phyloP scores from a whole-genome alignment of 2,797 vertebrate species.

The Sebastes vulpes region DNA sequence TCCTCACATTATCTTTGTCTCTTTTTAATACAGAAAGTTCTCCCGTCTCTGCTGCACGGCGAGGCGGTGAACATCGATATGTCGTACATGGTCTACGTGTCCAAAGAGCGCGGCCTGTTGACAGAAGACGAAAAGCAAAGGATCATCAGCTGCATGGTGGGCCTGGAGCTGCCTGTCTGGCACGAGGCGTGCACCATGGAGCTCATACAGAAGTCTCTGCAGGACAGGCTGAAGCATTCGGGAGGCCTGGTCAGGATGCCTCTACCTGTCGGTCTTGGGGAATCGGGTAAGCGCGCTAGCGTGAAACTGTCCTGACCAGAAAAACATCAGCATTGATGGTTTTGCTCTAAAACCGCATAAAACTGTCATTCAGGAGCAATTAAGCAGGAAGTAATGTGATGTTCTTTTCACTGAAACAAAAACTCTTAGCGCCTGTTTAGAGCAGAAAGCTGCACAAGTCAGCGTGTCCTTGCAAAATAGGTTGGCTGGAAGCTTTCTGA shows the following conservation, averaged over 20 bases:
- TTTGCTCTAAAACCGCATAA: neutral
- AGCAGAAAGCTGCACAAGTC: neutral
- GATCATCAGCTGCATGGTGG: constrained; percentile 87
- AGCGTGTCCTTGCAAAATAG: neutral
- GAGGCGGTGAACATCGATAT: constrained; percentile 90
- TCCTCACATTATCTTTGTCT: neutral
- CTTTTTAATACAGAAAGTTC: constrained; percentile 76
- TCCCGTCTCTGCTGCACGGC: constrained; percentile 87
- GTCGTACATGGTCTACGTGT: constrained; percentile 89
- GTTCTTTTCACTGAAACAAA: neutral
- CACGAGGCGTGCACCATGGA: constrained; percentile 82
- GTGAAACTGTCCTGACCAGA: neutral
- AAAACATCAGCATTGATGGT: neutral
- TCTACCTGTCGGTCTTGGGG: constrained; percentile 85
- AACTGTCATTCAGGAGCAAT: neutral
- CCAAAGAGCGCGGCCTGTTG: constrained; percentile 76
- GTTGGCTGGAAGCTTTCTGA: neutral
- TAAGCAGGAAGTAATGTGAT: neutral
- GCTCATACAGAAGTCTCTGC: constrained; percentile 84
- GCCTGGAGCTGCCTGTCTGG: constrained; percentile 88
- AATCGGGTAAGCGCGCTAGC: constrained; percentile 78
- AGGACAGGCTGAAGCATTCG: constrained; percentile 85
- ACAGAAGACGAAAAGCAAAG: constrained; percentile 78
- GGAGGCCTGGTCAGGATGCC: constrained; percentile 87
- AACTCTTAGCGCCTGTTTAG: neutral